Evolutionary conservation across 1,140 invertebrate genomes (phyloP).

Genomic region (Sycophila sp.): DNA sequence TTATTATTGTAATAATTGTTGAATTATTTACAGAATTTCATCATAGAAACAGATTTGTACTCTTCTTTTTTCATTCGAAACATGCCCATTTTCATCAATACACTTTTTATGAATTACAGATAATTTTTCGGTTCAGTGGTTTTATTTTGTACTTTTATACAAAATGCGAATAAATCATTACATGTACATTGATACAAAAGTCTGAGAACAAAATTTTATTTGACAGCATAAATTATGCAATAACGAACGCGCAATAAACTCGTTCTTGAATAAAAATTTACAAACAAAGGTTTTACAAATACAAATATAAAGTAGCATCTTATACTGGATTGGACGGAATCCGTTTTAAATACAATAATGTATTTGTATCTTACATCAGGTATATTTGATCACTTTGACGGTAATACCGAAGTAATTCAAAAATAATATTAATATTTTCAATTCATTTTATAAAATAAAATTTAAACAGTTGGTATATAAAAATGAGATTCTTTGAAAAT

Average conservation of each 20-base stretch:
- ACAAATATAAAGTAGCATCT: conserved; percentile 5
- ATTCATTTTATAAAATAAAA: too few species aligned
- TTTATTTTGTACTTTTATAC: not conserved
- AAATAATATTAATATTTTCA: too few species aligned
- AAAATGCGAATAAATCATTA: not conserved
- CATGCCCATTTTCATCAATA: too few species aligned
- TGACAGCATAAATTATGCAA: not conserved
- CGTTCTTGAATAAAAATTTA: not conserved
- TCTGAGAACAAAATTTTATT: conserved; percentile 8
- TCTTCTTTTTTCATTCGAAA: too few species aligned
- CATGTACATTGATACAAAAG: not conserved
- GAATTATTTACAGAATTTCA: too few species aligned
- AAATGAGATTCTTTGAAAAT: not conserved
- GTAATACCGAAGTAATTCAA: not conserved
- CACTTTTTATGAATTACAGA: not conserved
- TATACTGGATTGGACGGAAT: conserved; percentile 12
- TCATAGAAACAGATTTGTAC: too few species aligned
- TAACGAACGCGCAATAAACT: not conserved
- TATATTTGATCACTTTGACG: not conserved
- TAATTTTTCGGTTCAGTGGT: not conserved
- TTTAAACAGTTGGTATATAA: too few species aligned
- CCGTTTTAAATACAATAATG: not conserved
- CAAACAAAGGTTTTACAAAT: not conserved
- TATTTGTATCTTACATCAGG: not conserved
- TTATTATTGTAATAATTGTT: too few species aligned